Base-by-base conservation (phyloP, 2,797 vertebrate species). In the Chiroxiphia lanceolata region DNA sequence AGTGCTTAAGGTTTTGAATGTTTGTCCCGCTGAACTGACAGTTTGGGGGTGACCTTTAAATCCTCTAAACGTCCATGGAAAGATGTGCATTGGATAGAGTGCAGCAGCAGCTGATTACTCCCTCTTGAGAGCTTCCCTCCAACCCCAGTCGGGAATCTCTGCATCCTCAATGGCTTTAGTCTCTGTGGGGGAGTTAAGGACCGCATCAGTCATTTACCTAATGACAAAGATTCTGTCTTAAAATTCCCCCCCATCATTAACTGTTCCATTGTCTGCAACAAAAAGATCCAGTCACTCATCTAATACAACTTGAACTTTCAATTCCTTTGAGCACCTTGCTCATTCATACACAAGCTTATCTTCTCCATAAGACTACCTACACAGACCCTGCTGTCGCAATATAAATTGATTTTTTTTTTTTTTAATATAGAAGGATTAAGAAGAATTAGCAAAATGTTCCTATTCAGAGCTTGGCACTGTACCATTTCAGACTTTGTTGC, bases 61-160 rank as follows among this genome's bases (percentile, higher is more conserved):
- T 83, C 47, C 31, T 88, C 29, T 78, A 77, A 87, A 87, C 15
- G 33, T 80, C 42, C 18, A 48, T 34, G 71, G 78, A 64, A 84
- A 87, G 42, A 40, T 12, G 22, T 0, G 0, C 36, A 29, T 13
- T 4, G 4, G 19, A 71, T 7, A 81, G 19, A 88, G 47, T 0
- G 1, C 44, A 69, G 36, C 56, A 80, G 40, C n/a, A 76, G 29
- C 63, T 44, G 42, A 40, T 38, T 34, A 33, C 67, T 75, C 13
- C 4, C 11, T 7, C 36, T 53, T 27, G 19, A 71, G 31, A 78
- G 13, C 50, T 87, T 80, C 64, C 45, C 27, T 74, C 48, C 1
- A 2, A 47, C 21, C 17, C 78, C 38, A 26, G 45, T 20, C 31
- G 27, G 29, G 31, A 81, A 44, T 60, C 2, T 2, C 69, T 45